Evolutionary conservation across 2,888 invertebrate species (phyloP).

Genomic region (Baccha elongata): DNA sequence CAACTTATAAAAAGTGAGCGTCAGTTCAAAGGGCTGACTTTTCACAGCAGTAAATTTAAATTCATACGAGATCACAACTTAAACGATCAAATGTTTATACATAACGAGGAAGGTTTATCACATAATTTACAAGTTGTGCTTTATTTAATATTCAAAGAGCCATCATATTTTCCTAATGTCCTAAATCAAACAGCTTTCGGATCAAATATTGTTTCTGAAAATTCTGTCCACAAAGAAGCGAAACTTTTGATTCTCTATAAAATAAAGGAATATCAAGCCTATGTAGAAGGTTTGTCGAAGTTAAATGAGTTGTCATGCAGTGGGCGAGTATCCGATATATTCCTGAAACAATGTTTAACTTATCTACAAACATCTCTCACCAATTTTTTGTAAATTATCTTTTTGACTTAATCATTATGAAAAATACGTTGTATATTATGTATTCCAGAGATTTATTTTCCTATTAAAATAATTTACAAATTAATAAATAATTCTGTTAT

Average conservation of each 20-base stretch:
- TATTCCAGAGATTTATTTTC: too few species aligned
- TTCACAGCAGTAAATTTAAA: constrained; percentile 85
- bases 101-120: constrained; percentile 85
- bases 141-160: constrained; percentile 79
- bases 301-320: constrained; percentile 76
- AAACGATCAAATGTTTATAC: constrained; percentile 86
- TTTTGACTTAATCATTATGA: too few species aligned
- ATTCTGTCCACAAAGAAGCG: constrained; percentile 71
- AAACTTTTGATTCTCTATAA: constrained; percentile 77
- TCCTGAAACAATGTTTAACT: constrained; percentile 72
- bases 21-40: constrained; percentile 76
- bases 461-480: too few species aligned
- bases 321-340: constrained; percentile 74
- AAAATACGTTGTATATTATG: too few species aligned
- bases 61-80: constrained; percentile 87
- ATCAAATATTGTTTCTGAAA: constrained; percentile 75
- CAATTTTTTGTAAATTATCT: constrained; percentile 37
- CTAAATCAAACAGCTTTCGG: constrained; percentile 82
- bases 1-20: constrained; percentile 81
- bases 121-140: constrained; percentile 85
- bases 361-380: constrained; percentile 76
- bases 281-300: constrained; percentile 75
- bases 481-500: too few species aligned
- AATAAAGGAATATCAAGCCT: constrained; percentile 77
- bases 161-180: constrained; percentile 79